phyloP scores from a whole-genome alignment of 1,140 invertebrate species.

The Drosophila sp. region DNA sequence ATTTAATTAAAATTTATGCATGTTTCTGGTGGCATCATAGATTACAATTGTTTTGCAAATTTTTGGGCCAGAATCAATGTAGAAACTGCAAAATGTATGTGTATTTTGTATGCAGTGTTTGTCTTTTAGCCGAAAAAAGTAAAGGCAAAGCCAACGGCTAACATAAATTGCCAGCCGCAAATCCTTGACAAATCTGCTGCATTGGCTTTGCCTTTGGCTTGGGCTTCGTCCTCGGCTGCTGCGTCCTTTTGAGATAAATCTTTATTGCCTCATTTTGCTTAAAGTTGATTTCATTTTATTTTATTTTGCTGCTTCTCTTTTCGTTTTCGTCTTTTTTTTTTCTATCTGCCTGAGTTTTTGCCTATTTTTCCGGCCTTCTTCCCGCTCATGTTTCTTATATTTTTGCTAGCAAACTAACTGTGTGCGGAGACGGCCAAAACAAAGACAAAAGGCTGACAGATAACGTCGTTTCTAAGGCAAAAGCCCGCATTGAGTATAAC shows the following conservation, averaged over 20 bases:
- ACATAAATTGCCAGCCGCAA: slow-evolving; percentile 75
- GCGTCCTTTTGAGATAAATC: slow-evolving; percentile 64
- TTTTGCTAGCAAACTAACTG: slow-evolving; percentile 53
- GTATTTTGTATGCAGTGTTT: not conserved
- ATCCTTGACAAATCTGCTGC: slow-evolving; percentile 79
- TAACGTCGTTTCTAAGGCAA: slow-evolving; percentile 48
- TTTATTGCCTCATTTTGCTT: slow-evolving; percentile 79
- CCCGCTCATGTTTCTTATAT: slow-evolving; percentile 31
- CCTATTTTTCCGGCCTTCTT: slow-evolving; percentile 21
- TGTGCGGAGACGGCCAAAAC: slow-evolving; percentile 46
- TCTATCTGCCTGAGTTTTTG: slow-evolving; percentile 6
- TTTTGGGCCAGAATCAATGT: slow-evolving; percentile 54
- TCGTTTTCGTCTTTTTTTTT: slow-evolving; percentile 29
- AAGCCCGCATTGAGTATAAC: slow-evolving; percentile 57
- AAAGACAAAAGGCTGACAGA: slow-evolving; percentile 61
- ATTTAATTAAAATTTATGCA: slow-evolving; percentile 78
- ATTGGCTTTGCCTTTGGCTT: slow-evolving; percentile 67
- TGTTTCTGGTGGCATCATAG: slow-evolving; percentile 62
- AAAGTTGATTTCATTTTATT: slow-evolving; percentile 64
- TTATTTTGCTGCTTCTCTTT: slow-evolving; percentile 33
- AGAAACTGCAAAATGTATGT: slow-evolving; percentile 19
- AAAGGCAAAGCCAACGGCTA: slow-evolving; percentile 41
- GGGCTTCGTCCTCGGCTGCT: slow-evolving; percentile 63
- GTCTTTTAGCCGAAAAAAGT: slow-evolving; percentile 25
- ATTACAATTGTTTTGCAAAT: slow-evolving; percentile 50